A percentile compares a stretch with the other conserved stretches of the same genome.
These are phyloP conservation scores for Calephelis nemesis DNA, from an alignment of 1,140 invertebrate species.

Conservation along the genomic window DNA sequence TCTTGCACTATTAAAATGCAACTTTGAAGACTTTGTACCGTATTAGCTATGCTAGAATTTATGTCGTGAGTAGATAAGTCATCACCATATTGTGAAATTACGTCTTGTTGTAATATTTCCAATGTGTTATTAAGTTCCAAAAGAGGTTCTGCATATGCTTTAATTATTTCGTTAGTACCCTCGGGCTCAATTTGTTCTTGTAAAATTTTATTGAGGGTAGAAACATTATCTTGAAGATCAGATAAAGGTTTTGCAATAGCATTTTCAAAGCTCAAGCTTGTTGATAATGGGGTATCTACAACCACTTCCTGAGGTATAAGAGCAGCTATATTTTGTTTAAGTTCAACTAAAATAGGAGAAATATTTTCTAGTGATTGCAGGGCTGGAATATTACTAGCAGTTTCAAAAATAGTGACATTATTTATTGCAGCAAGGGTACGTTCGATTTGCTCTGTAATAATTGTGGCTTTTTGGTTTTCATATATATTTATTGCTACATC, in stretches of 20 bases:
- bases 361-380: conserved; percentile 50
- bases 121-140: conserved; percentile 74
- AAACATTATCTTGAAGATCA: conserved; percentile 60
- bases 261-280: conserved; percentile 50
- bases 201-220: conserved; percentile 54
- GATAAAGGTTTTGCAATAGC: conserved; percentile 56
- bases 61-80: conserved; percentile 43
- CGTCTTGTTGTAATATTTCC: conserved; percentile 72
- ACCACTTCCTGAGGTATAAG: conserved; percentile 33
- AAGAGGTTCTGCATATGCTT: conserved; percentile 76
- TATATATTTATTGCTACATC: conserved; percentile 35
- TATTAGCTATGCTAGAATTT: conserved; percentile 67
- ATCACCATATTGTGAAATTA: conserved; percentile 62
- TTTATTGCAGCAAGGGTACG: conserved; percentile 50
- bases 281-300: conserved; percentile 57
- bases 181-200: conserved; percentile 60
- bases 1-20: conserved; percentile 73
- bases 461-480: conserved; percentile 41
- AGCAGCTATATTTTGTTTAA: conserved; percentile 51
- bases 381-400: conserved; percentile 35
- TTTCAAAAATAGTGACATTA: conserved; percentile 47
- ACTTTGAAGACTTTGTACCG: conserved; percentile 78
- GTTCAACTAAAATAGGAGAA: conserved; percentile 55
- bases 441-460: conserved; percentile 54
- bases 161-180: conserved; percentile 62